Percentiles rank a stretch among this genome's conserved stretches.
Evolutionary conservation across 2,888 invertebrate species (phyloP).

Genomic region (Drosophila koepferae): DNA sequence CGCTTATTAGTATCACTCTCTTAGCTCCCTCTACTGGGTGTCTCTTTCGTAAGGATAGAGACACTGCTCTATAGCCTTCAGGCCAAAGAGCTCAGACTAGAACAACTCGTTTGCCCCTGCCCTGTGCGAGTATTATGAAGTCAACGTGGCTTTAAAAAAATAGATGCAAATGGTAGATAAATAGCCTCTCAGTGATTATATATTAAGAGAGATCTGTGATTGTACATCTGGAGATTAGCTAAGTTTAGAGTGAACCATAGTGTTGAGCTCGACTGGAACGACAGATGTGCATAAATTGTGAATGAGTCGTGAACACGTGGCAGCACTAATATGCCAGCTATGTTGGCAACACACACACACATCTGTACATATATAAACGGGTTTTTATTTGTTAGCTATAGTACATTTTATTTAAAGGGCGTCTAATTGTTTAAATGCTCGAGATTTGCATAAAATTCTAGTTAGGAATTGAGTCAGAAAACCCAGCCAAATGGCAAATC

Average conservation of each 20-base stretch:
- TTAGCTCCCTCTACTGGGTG: no score
- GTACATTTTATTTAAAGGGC: conserved; percentile 39
- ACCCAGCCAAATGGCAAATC: conserved; percentile 13
- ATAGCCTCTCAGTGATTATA: background rate
- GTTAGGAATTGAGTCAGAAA: conserved; percentile 26
- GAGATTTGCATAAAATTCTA: conserved; percentile 42
- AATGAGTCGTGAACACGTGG: conserved; percentile 49
- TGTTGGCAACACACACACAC: conserved; percentile 19
- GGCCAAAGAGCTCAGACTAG: background rate
- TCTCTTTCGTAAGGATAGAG: no score
- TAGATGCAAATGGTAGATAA: background rate
- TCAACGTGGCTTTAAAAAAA: background rate
- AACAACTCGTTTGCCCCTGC: background rate
- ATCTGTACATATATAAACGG: background rate
- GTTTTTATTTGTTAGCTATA: conserved; percentile 4
- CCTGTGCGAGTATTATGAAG: background rate
- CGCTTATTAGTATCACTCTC: no score
- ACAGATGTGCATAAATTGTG: conserved; percentile 5
- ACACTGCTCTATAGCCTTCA: no score
- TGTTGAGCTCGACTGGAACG: background rate
- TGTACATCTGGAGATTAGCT: background rate
- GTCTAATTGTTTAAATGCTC: conserved; percentile 42
- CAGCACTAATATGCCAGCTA: conserved; percentile 41
- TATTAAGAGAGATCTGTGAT: background rate
- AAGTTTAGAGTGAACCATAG: background rate